Conservation (phyloP, 1,140 invertebrate species). For the Manduca sexta region DNA sequence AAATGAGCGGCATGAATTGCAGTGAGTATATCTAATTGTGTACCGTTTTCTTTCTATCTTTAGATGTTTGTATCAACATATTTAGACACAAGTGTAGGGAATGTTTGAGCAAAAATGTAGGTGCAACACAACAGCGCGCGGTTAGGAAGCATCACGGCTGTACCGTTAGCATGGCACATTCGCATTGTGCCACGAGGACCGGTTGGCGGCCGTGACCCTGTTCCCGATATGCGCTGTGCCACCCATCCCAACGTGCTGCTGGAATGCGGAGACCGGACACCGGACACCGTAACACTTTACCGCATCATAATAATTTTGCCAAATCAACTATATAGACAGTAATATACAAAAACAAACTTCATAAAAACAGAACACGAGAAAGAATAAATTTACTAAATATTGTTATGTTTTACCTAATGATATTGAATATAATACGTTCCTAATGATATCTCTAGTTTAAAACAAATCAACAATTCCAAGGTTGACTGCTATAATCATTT, state of each 20-base stretch:
- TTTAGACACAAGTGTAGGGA: background rate
- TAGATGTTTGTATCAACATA: background rate
- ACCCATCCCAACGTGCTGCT: slow-evolving; percentile 33
- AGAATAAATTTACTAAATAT: no score
- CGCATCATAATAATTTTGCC: slow-evolving; percentile 9
- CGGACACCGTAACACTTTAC: slow-evolving; percentile 11
- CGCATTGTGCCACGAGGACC: slow-evolving; percentile 46
- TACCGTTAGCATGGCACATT: slow-evolving; percentile 46
- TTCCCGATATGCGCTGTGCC: slow-evolving; percentile 48
- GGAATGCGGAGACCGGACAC: slow-evolving; percentile 48
- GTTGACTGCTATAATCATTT: no score
- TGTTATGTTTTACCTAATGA: no score
- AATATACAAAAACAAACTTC: no score
- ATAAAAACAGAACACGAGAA: no score
- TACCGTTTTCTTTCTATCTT: background rate
- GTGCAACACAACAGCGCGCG: slow-evolving; percentile 10
- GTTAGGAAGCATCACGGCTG: slow-evolving; percentile 6
- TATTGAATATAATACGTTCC: no score
- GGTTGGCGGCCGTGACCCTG: slow-evolving; percentile 59
- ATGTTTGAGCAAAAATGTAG: no score
- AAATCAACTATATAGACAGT: background rate
- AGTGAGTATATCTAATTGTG: slow-evolving; percentile 71
- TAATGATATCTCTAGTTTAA: no score
- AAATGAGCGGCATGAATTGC: slow-evolving; percentile 67
- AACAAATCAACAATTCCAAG: no score